A percentile compares a stretch with the other conserved stretches of the same genome.
Evolutionary conservation across 1,140 invertebrate species (phyloP).

Genomic region (Trachelipus rathkii): DNA sequence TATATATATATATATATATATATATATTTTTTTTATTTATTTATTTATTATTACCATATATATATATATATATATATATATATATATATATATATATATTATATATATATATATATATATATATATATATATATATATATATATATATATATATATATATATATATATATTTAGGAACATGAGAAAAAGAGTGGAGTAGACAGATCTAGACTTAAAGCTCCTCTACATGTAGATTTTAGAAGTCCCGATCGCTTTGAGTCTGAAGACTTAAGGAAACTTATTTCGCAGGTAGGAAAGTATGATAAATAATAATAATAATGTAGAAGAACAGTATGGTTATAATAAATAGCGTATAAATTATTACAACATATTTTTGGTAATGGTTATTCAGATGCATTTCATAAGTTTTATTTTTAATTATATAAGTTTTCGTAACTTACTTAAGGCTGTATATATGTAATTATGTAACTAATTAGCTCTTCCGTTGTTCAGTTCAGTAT

Average conservation of each 20-base stretch:
- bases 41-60: too few relatives aligned
- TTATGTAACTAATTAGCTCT: too few relatives aligned
- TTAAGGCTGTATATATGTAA: background rate
- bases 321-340: background rate
- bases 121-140: background rate
- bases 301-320: background rate
- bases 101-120: background rate
- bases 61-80: too few relatives aligned
- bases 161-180: conserved; percentile 28
- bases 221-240: conserved; percentile 75
- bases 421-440: too few relatives aligned
- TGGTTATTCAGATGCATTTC: too few relatives aligned
- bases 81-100: background rate
- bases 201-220: conserved; percentile 58
- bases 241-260: conserved; percentile 94
- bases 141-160: background rate
- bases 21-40: too few relatives aligned
- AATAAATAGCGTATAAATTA: too few relatives aligned
- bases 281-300: conserved; percentile 63
- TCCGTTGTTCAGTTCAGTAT: too few relatives aligned
- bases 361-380: too few relatives aligned
- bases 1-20: too few relatives aligned
- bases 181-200: conserved; percentile 63
- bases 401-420: too few relatives aligned
- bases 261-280: conserved; percentile 88